These are phyloP conservation scores for Nemapogon koenigi DNA, from an alignment of 2,888 invertebrate genomes.

Conservation along the genomic window DNA sequence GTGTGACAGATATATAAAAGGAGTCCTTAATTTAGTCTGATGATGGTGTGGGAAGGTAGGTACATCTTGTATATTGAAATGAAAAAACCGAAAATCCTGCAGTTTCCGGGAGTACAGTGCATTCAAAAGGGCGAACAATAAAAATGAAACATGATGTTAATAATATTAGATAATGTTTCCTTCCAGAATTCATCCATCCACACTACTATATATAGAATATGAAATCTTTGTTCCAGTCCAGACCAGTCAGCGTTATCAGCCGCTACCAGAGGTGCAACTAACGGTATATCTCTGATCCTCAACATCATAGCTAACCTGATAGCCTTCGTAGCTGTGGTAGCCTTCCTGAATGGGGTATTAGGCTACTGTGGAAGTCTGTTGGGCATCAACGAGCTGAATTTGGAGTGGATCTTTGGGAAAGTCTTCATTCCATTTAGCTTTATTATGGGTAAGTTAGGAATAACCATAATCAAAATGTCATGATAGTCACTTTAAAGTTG, in stretches of 20 bases:
- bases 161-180: too few relatives aligned
- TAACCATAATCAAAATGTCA: neutral
- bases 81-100: too few relatives aligned
- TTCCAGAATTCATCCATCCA: too few relatives aligned
- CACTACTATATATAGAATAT: too few relatives aligned
- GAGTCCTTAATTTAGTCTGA: too few relatives aligned
- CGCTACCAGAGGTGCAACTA: constrained; percentile 86
- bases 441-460: constrained; percentile 72
- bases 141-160: too few relatives aligned
- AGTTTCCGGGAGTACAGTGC: too few relatives aligned
- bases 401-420: constrained; percentile 84
- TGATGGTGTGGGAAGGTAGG: too few relatives aligned
- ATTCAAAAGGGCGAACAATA: too few relatives aligned
- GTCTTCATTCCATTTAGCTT: constrained; percentile 90
- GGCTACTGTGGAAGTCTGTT: constrained; percentile 83
- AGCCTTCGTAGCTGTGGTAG: constrained; percentile 87
- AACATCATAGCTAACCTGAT: constrained; percentile 92
- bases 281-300: constrained; percentile 80
- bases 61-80: too few relatives aligned
- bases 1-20: too few relatives aligned
- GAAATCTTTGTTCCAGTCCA: constrained; percentile 66
- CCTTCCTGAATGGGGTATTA: constrained; percentile 82
- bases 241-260: constrained; percentile 90
- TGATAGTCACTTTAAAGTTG: too few relatives aligned
- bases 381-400: constrained; percentile 67